phyloP scores from a whole-genome alignment of 2,888 invertebrate species.

The Hydraecia micacea region DNA sequence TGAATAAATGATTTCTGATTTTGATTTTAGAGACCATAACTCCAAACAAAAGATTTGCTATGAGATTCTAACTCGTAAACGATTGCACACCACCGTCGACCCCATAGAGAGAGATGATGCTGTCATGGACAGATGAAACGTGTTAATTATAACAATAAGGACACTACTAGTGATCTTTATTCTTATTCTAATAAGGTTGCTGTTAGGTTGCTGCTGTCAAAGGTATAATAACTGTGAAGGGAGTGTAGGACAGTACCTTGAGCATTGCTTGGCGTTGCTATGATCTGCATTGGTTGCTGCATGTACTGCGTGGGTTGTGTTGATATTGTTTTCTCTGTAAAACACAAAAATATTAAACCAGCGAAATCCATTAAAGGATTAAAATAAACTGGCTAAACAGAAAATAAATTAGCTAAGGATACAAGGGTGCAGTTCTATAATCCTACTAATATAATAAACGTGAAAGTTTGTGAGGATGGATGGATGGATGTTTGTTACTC shows the following conservation, averaged over 20 bases:
- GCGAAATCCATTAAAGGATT: background rate
- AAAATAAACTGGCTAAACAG: background rate
- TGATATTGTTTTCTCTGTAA: conserved; percentile 80
- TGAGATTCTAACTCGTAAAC: background rate
- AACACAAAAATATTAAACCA: conserved; percentile 31
- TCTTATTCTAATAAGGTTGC: background rate
- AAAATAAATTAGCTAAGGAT: background rate
- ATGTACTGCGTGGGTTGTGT: conserved; percentile 82
- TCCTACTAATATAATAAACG: no score
- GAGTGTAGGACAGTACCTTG: conserved; percentile 71
- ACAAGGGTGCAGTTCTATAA: background rate
- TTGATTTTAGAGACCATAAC: no score
- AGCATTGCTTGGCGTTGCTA: conserved; percentile 82
- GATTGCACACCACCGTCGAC: background rate
- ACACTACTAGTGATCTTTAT: background rate
- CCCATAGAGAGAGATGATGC: background rate
- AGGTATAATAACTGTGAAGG: background rate
- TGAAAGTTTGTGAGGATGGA: no score
- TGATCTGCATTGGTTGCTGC: conserved; percentile 87
- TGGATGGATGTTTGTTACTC: no score
- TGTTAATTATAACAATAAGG: background rate
- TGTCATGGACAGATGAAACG: background rate
- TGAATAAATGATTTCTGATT: no score
- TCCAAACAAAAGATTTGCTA: background rate
- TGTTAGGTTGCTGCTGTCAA: background rate